These are phyloP conservation scores for Malacoctenus gilli DNA, from an alignment of 2,797 vertebrate genomes.

Conservation along the genomic window DNA sequence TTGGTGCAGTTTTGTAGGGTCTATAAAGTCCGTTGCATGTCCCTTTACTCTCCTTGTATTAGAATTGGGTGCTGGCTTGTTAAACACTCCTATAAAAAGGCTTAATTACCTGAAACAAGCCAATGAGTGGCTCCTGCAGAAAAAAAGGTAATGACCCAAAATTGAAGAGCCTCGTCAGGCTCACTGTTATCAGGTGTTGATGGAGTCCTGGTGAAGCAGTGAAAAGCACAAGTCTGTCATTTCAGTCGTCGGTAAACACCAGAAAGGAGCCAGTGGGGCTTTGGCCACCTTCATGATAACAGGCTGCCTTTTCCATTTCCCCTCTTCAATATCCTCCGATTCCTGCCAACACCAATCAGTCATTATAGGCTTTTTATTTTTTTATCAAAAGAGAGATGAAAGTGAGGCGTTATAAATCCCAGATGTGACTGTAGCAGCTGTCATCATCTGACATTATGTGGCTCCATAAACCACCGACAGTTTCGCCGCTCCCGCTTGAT, in stretches of 20 bases:
- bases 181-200: slow-evolving; percentile 27
- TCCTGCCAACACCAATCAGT: slow-evolving; percentile 61
- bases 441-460: slow-evolving; percentile 59
- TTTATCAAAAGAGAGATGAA: slow-evolving; percentile 56
- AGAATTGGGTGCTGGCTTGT: too few relatives aligned
- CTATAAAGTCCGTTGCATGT: too few relatives aligned
- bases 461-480: slow-evolving; percentile 58
- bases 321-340: slow-evolving; percentile 45
- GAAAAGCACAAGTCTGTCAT: slow-evolving; percentile 49
- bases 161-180: neutral
- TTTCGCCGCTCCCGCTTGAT: slow-evolving; percentile 42
- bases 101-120: too few relatives aligned
- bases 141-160: too few relatives aligned
- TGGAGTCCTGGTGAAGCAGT: slow-evolving; percentile 21
- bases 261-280: slow-evolving; percentile 34
- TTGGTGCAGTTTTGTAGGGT: too few relatives aligned
- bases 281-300: slow-evolving; percentile 57
- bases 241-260: slow-evolving; percentile 49
- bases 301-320: slow-evolving; percentile 53
- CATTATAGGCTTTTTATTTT: slow-evolving; percentile 48
- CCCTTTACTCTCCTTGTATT: too few relatives aligned
- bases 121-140: too few relatives aligned
- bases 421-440: slow-evolving; percentile 68
- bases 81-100: too few relatives aligned
- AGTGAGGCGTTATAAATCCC: slow-evolving; percentile 65